A percentile compares a stretch with the other conserved stretches of the same genome.
Evolutionary conservation across 1,140 invertebrate genomes (phyloP).

Genomic region (Tetranychus urticae): DNA sequence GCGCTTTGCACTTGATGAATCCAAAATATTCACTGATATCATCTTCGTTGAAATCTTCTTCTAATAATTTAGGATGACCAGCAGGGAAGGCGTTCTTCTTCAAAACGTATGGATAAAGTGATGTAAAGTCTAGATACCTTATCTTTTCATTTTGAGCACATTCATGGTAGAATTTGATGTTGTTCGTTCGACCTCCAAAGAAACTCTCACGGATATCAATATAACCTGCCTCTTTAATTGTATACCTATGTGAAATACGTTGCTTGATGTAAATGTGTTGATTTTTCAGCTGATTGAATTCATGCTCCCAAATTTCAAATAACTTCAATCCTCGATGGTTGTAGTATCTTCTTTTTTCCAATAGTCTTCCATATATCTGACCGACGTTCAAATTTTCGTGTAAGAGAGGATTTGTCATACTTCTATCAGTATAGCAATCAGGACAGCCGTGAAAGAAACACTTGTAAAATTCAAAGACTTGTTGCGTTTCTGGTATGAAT

Average conservation of each 20-base stretch:
- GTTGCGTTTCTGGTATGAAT: not conserved
- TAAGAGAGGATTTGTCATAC: not conserved
- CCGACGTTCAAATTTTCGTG: not conserved
- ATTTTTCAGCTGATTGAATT: not conserved
- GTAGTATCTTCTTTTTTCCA: not conserved
- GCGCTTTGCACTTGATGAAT: not conserved
- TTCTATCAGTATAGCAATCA: not conserved
- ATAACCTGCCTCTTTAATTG: not conserved
- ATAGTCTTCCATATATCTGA: not conserved
- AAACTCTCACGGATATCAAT: not conserved
- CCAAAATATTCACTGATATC: not conserved
- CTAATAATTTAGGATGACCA: constrained; percentile 9
- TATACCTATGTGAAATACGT: not conserved
- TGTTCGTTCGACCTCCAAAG: no score
- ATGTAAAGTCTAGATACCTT: constrained; percentile 7
- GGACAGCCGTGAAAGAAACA: not conserved
- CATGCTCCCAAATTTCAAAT: not conserved
- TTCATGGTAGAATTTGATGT: no score
- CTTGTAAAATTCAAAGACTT: not conserved
- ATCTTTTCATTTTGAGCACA: not conserved
- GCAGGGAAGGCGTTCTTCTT: not conserved
- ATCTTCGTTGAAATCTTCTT: not conserved
- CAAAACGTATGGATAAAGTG: constrained; percentile 2
- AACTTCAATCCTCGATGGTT: not conserved
- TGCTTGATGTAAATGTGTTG: not conserved